Base-by-base conservation (phyloP, 2,113 vertebrate genomes). In the Mesembrinibis cayennensis region DNA sequence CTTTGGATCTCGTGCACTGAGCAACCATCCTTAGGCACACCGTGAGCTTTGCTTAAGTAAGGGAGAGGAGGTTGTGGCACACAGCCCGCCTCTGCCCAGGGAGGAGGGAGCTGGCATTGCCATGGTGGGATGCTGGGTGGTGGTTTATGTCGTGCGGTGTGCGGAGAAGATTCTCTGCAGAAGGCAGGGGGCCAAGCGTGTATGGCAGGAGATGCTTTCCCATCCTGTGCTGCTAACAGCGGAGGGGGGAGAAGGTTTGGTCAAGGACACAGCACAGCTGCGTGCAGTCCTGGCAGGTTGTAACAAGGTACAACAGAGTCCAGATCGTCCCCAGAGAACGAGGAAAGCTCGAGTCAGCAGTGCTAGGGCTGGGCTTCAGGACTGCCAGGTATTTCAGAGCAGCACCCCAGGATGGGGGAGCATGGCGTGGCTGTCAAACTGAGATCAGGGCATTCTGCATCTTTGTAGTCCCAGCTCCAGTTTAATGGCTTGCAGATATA, bases 11-110 rank as follows among this genome's bases (percentile, higher is more conserved):
- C 1, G 0, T 78, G 55, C 56, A 25, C 61, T 6, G 2, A 91
- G 16, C 32, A 76, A 2, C 61, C 3, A 3, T 14, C 7, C 23
- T 89, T 53, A n/a, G 21, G 29, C 25, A 13, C 1, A 0, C 36
- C 16, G 10, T 0, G 0, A 63, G 56, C 16, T 86, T 76, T 12
- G 13, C 44, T 77, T 58, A 74, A 47, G 78, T 55, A 22, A 71
- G 30, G 38, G n/a, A 66, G 65, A 56, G 42, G 61, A 77, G 15
- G 36, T 44, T 5, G 2, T n/a, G 69, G 73, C 45, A 56, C 2
- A 6, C 1, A 2, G 38, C 38, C 6, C 0, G 0, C 61, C 56
- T 49, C n/a, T 80, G 71, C 66, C 45, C 1, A 1, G 27, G 29
- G 49, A 83, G 34, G 27, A 77, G 16, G 16, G 19, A 78, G 36